These are phyloP conservation scores for Sycophila sp. DNA, from an alignment of 1,140 invertebrate species.

Conservation along the genomic window DNA sequence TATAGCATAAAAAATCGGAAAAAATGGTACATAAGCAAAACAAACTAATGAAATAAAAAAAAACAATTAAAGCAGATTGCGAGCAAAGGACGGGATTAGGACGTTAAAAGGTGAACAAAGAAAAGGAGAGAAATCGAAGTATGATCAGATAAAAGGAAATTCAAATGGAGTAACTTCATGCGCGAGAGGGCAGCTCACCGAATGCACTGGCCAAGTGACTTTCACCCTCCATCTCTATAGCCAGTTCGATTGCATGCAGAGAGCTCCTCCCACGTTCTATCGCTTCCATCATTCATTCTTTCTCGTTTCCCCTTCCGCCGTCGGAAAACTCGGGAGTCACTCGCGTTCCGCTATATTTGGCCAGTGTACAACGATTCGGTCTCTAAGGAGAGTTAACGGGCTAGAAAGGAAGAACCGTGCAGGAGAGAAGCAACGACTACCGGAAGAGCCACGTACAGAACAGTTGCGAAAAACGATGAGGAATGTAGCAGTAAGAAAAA, in stretches of 20 bases:
- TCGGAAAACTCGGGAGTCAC: background rate
- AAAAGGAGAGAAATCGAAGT: background rate
- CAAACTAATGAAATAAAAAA: background rate
- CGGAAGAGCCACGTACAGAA: background rate
- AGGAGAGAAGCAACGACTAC: background rate
- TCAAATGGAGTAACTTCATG: conserved; percentile 27
- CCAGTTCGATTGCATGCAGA: background rate
- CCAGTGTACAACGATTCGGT: background rate
- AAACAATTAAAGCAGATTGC: background rate
- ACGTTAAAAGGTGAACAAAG: background rate
- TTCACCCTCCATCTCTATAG: no score
- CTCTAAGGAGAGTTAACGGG: background rate
- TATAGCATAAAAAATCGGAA: background rate
- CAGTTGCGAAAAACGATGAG: background rate
- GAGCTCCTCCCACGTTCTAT: background rate
- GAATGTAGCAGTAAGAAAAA: no score
- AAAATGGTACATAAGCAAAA: background rate
- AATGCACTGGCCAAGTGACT: conserved; percentile 26
- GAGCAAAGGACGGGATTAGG: background rate
- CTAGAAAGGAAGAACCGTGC: background rate
- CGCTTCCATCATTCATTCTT: background rate
- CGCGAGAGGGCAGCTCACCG: background rate
- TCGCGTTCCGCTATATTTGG: background rate
- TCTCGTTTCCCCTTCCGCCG: background rate
- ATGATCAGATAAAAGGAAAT: conserved; percentile 14